Evolutionary conservation across 1,140 invertebrate genomes (phyloP).

Genomic region (Mesaphorura yosii): DNA sequence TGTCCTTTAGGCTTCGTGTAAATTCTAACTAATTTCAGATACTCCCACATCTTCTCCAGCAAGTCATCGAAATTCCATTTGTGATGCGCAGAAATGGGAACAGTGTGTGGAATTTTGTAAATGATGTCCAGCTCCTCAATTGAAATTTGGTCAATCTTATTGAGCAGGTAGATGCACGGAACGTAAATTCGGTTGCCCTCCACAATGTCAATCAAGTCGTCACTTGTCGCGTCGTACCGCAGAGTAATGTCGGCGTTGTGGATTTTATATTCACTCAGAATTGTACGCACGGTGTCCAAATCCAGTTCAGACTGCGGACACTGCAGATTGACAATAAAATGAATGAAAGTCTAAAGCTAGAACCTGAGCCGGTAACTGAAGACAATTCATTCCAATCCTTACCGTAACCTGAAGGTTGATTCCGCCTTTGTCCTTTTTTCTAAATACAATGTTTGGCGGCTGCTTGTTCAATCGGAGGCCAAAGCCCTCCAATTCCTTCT

Average conservation of each 20-base stretch:
- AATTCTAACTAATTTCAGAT: constrained; percentile 89
- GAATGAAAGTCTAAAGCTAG: neutral
- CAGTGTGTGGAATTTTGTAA: constrained; percentile 97
- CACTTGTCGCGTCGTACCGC: constrained; percentile 87
- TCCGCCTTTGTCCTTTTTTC: constrained; percentile 95
- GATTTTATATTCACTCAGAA: constrained; percentile 94
- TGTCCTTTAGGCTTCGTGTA: constrained; percentile 99
- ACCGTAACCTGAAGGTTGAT: constrained; percentile 83
- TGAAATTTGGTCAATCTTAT: constrained; percentile 95
- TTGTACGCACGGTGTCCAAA: constrained; percentile 86
- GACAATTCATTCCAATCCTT: constrained; percentile 31
- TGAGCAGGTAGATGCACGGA: constrained; percentile 95
- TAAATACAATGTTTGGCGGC: constrained; percentile 92
- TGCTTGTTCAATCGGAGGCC: constrained; percentile 92
- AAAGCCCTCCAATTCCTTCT: constrained; percentile 98
- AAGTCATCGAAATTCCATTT: constrained; percentile 99
- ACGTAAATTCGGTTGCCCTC: constrained; percentile 97
- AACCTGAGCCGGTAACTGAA: constrained; percentile 1
- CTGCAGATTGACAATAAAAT: constrained; percentile 38
- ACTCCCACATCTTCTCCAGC: constrained; percentile 98
- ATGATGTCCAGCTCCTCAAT: constrained; percentile 96
- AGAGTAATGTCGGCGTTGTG: constrained; percentile 96
- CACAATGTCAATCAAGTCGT: constrained; percentile 97
- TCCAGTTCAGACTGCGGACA: constrained; percentile 89
- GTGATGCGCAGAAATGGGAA: constrained; percentile 98